Conservation (phyloP, 2,113 vertebrate genomes). For the Perognathus longimembris region DNA sequence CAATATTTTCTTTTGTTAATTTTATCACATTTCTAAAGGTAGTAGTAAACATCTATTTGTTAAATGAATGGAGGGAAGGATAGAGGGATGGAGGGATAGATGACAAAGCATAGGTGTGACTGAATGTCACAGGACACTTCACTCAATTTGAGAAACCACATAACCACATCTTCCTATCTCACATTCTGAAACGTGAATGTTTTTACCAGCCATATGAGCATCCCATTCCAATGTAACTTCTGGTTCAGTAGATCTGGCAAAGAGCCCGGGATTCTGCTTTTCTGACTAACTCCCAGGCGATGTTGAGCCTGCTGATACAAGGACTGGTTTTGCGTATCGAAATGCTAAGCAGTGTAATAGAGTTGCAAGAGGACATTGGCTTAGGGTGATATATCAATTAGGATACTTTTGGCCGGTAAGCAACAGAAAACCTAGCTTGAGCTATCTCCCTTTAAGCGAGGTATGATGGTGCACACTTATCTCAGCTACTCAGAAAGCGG, state of each 20-base stretch:
- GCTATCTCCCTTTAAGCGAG: neutral
- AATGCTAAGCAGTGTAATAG: neutral
- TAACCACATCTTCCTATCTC: neutral
- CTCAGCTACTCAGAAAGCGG: neutral
- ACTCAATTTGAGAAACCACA: neutral
- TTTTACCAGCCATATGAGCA: neutral
- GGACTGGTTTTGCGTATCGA: neutral
- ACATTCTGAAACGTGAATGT: neutral
- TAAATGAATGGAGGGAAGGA: neutral
- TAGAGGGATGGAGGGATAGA: too few species aligned
- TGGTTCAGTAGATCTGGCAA: neutral
- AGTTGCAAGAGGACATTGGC: neutral
- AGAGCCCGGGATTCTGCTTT: neutral
- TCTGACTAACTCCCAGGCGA: neutral
- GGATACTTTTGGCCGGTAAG: neutral
- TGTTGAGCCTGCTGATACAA: neutral
- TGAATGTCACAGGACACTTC: neutral
- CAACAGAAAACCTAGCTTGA: neutral
- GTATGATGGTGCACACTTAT: neutral
- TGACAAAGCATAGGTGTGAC: neutral
- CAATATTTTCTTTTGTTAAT: neutral
- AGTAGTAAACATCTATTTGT: neutral
- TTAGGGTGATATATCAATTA: neutral
- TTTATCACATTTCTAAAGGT: neutral
- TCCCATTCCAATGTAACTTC: neutral